Base-by-base conservation (phyloP, 1,140 invertebrate genomes). In the Chlorops oryzae region DNA sequence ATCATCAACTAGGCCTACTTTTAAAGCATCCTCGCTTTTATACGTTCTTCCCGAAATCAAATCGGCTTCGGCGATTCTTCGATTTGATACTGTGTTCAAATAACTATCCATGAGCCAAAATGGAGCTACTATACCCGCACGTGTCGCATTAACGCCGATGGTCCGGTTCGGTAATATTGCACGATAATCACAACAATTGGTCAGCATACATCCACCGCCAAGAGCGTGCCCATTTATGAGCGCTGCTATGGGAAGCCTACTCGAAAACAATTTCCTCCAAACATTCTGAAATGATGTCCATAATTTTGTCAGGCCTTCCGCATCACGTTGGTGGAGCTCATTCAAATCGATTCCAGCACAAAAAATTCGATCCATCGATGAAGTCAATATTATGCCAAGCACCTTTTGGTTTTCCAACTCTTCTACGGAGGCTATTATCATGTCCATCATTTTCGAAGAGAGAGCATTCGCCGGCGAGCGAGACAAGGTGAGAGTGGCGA, bases 311-410 rank as follows among this genome's bases (percentile, higher is more conserved):
- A 81, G 67, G 59, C 84, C 76, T 39, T 84, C 80, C 20, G 74
- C 54, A 48, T 87, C 78, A 0, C 84, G 79, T 68, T 88, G 83
- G 61, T 87, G 88, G 81, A 91, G 84, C 75, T 91, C 88, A 70
- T 82, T 78, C 15, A 91, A 85, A 60, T 92, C 89, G 18, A 91
- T 70, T 17, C 89, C 88, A 51, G 80, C 88, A 41, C 80, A 84
- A 65, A 90, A 92, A 25, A 90, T 77, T 47, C 78, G 83, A 38
- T 85, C 79, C 10, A 81, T 75, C 10, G 32, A 83, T n/a, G 88
- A 90, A 43, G 86, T 89, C 32, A 92, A 72, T 57, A 91, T 84
- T 60, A 88, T 73, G 41, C 85, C 88, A n/a, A n/a, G n/a, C 75
- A 80, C 32, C 76, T 77, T 55, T 80, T 80, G 52, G 82, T 41